These are phyloP conservation scores for Pogonocherus hispidulus DNA, from an alignment of 2,888 invertebrate genomes.

Conservation along the genomic window DNA sequence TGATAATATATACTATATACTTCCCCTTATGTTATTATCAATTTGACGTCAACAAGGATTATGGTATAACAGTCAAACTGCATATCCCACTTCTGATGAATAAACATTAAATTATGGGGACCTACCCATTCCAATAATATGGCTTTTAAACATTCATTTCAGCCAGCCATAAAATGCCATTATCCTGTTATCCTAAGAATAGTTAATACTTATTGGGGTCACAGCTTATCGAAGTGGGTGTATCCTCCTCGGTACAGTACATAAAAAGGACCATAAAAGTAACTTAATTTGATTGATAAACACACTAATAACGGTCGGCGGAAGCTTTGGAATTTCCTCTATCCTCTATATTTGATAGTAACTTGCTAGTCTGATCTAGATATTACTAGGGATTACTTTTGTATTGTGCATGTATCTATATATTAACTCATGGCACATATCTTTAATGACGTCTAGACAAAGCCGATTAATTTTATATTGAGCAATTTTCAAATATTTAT, in stretches of 20 bases:
- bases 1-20: no score
- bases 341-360: neutral
- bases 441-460: no score
- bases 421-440: no score
- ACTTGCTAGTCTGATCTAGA: neutral
- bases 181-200: slow-evolving; percentile 1
- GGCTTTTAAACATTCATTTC: no score
- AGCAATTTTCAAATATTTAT: no score
- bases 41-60: slow-evolving; percentile 8
- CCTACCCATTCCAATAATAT: no score
- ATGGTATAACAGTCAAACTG: neutral
- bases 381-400: no score
- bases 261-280: slow-evolving; percentile 21
- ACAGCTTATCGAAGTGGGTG: slow-evolving; percentile 1
- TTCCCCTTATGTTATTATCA: no score
- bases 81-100: neutral
- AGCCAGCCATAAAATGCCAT: slow-evolving; percentile 5
- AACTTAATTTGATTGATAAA: slow-evolving; percentile 23
- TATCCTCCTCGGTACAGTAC: slow-evolving; percentile 10
- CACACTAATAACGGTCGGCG: slow-evolving; percentile 13
- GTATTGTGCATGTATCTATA: no score
- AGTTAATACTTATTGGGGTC: slow-evolving; percentile 23
- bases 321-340: slow-evolving; percentile 10
- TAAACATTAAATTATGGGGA: neutral
- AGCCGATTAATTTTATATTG: no score